Percentiles rank a stretch among this genome's conserved stretches.
phyloP scores from a whole-genome alignment of 2,888 invertebrate genomes.

The Gymnocheta viridis region DNA sequence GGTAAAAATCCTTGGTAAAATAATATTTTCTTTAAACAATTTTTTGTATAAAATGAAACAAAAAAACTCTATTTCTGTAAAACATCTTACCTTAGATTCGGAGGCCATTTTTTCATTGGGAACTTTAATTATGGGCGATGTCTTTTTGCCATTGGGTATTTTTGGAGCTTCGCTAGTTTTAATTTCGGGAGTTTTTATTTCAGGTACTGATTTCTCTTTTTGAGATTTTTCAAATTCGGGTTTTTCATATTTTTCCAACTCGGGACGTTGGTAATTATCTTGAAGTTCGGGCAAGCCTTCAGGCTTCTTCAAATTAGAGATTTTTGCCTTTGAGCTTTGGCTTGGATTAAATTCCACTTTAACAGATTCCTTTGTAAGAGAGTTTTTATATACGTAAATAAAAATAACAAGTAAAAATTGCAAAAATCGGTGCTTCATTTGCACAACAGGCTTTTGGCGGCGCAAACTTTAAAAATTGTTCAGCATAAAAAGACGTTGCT shows the following conservation, averaged over 20 bases:
- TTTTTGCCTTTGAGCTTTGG: conserved; percentile 75
- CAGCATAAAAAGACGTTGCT: conserved; percentile 3
- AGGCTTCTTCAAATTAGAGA: conserved; percentile 81
- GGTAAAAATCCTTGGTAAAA: no score
- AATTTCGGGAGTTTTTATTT: conserved; percentile 62
- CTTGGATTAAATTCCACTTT: conserved; percentile 77
- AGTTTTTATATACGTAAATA: conserved; percentile 16
- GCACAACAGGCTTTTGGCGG: conserved; percentile 7
- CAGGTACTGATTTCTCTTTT: conserved; percentile 70
- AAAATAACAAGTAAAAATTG: background rate
- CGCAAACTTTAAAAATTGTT: background rate
- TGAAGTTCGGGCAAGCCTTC: conserved; percentile 86
- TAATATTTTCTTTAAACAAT: no score
- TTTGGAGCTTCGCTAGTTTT: conserved; percentile 28
- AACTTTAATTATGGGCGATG: conserved; percentile 26
- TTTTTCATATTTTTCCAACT: conserved; percentile 87
- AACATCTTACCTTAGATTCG: conserved; percentile 73
- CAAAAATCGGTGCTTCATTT: background rate
- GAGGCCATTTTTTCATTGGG: background rate
- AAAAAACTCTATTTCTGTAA: background rate
- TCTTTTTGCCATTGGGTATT: conserved; percentile 12
- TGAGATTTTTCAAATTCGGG: conserved; percentile 81
- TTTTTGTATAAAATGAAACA: no score
- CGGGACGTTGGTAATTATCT: conserved; percentile 89
- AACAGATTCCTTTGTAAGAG: conserved; percentile 67